Conservation (phyloP, 2,113 vertebrate species). For the Bombycilla garrulus region DNA sequence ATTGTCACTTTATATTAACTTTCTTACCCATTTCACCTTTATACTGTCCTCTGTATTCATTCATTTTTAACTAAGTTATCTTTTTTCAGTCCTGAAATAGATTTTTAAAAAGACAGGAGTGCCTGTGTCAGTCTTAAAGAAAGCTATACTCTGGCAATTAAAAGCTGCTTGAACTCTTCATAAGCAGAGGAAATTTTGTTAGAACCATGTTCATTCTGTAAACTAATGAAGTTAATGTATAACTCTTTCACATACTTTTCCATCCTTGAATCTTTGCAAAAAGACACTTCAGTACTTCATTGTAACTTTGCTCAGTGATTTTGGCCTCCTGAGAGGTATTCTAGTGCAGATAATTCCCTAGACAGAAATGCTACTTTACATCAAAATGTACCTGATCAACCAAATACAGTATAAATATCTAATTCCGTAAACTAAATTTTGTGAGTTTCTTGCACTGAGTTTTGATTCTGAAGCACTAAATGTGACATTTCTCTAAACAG, state of each 20-base stretch:
- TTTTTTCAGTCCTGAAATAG: slow-evolving; percentile 40
- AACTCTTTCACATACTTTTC: background rate
- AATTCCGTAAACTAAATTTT: background rate
- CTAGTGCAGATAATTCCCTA: background rate
- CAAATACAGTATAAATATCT: background rate
- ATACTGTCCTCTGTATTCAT: slow-evolving; percentile 46
- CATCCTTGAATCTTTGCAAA: background rate
- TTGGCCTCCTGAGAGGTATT: background rate
- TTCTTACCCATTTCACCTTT: slow-evolving; percentile 53
- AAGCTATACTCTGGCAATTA: slow-evolving; percentile 19
- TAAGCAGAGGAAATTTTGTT: background rate
- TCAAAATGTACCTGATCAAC: background rate
- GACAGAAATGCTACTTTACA: background rate
- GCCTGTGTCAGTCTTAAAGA: background rate
- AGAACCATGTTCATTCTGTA: background rate
- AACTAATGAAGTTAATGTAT: background rate
- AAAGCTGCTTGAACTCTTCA: slow-evolving; percentile 10
- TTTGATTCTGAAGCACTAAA: background rate
- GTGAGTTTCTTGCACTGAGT: background rate
- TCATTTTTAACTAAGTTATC: slow-evolving; percentile 55
- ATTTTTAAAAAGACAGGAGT: slow-evolving; percentile 23
- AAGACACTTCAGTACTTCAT: background rate
- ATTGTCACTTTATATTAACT: slow-evolving; percentile 66
- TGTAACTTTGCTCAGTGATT: background rate
- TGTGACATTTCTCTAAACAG: background rate